Evolutionary conservation across 2,113 vertebrate species (phyloP).

Genomic region (Misgurnus mizolepis): DNA sequence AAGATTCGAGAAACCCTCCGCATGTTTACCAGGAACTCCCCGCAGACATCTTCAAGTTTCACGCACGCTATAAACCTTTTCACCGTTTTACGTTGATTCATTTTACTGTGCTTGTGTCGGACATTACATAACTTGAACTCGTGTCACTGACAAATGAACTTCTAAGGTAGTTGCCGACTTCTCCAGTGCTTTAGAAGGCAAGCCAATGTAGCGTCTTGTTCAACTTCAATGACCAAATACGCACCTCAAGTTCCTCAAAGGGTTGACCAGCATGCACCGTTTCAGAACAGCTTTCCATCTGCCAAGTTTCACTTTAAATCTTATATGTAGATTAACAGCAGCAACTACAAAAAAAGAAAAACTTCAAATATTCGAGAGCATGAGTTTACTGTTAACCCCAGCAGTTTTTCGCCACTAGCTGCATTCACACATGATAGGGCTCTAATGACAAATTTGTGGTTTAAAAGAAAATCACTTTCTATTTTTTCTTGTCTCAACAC

Average conservation of each 20-base stretch:
- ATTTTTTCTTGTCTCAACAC: slow-evolving; percentile 44
- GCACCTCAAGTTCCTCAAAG: slow-evolving; percentile 46
- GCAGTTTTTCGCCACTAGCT: slow-evolving; percentile 54
- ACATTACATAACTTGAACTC: slow-evolving; percentile 25
- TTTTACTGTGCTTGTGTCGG: slow-evolving; percentile 50
- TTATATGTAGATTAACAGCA: slow-evolving; percentile 14
- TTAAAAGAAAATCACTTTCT: slow-evolving; percentile 42
- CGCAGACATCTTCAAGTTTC: slow-evolving; percentile 61
- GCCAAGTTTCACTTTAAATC: slow-evolving; percentile 48
- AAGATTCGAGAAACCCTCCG: slow-evolving; percentile 63
- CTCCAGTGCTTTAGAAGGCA: slow-evolving; percentile 50
- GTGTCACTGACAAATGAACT: slow-evolving; percentile 38
- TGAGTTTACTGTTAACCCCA: slow-evolving; percentile 46
- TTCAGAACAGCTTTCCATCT: slow-evolving; percentile 52
- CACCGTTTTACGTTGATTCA: slow-evolving; percentile 40
- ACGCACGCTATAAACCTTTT: slow-evolving; percentile 51
- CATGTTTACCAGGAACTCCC: slow-evolving; percentile 68
- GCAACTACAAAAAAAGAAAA: slow-evolving; percentile 28
- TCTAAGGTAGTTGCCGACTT: slow-evolving; percentile 65
- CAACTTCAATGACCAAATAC: slow-evolving; percentile 55
- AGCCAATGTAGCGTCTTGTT: slow-evolving; percentile 60
- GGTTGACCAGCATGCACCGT: slow-evolving; percentile 65
- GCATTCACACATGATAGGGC: slow-evolving; percentile 46
- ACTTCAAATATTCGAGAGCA: slow-evolving; percentile 54
- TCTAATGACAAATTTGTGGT: slow-evolving; percentile 48